Conservation (phyloP, 2,888 invertebrate species). For the Atethmia centrago region DNA sequence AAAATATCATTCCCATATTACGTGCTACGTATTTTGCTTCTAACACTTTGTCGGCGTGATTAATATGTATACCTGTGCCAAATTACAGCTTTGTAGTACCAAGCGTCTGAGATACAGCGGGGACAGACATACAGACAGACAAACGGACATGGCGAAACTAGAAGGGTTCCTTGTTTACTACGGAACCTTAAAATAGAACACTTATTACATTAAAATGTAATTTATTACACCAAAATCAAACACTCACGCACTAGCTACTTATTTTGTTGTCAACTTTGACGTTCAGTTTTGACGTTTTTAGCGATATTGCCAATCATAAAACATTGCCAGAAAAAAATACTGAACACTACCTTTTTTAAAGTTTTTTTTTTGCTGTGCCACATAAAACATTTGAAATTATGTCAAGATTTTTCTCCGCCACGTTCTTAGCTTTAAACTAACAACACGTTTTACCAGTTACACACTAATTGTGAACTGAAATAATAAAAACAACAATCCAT, state of each 20-base stretch:
- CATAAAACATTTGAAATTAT: neutral
- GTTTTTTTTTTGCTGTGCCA: neutral
- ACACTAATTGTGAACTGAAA: constrained; percentile 39
- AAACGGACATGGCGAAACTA: no score
- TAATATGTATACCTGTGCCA: no score
- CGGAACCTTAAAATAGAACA: no score
- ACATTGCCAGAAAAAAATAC: neutral
- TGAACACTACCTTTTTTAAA: neutral
- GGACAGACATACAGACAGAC: no score
- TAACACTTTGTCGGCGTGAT: no score
- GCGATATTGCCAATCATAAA: neutral
- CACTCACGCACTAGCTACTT: neutral
- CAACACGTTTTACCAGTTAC: neutral
- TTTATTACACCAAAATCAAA: neutral
- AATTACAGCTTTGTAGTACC: no score
- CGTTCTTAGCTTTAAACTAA: neutral
- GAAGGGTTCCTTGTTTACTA: no score
- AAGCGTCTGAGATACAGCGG: no score
- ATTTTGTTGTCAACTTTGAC: neutral
- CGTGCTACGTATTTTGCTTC: no score
- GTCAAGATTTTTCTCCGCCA: neutral
- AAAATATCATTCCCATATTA: no score
- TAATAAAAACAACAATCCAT: constrained; percentile 16
- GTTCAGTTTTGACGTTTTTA: neutral
- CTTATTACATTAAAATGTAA: no score